phyloP scores from a whole-genome alignment of 2,797 vertebrate genomes.

The Anomalospiza imberbis region DNA sequence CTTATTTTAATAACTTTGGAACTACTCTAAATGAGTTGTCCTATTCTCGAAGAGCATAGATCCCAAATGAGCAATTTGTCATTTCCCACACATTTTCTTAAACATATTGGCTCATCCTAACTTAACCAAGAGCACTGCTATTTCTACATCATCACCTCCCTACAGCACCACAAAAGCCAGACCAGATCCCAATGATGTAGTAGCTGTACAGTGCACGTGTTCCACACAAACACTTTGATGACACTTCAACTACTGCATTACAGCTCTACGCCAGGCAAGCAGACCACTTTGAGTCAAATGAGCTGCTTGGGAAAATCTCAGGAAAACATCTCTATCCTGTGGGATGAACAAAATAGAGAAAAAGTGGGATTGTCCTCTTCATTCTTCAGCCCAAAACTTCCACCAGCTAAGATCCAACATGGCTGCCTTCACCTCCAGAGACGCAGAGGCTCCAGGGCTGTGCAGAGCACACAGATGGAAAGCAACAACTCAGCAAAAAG shows the following conservation, averaged over 20 bases:
- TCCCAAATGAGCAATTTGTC: neutral
- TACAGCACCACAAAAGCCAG: neutral
- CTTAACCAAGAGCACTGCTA: neutral
- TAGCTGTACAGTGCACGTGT: neutral
- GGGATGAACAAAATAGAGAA: neutral
- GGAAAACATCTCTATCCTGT: neutral
- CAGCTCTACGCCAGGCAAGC: neutral
- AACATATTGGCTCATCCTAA: neutral
- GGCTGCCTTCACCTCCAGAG: neutral
- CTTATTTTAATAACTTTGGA: neutral
- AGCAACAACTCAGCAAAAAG: neutral
- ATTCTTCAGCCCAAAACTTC: neutral
- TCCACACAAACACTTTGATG: neutral
- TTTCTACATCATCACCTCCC: neutral
- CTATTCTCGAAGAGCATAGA: neutral
- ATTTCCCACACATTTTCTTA: neutral
- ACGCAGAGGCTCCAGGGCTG: neutral
- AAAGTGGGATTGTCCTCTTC: neutral
- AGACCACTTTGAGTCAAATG: neutral
- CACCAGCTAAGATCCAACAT: neutral
- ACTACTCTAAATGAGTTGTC: neutral
- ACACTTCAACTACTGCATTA: neutral
- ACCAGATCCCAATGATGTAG: accelerated
- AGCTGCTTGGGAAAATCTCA: neutral
- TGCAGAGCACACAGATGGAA: neutral